phyloP scores from a whole-genome alignment of 2,113 vertebrate species.

The Cynoglossus semilaevis region DNA sequence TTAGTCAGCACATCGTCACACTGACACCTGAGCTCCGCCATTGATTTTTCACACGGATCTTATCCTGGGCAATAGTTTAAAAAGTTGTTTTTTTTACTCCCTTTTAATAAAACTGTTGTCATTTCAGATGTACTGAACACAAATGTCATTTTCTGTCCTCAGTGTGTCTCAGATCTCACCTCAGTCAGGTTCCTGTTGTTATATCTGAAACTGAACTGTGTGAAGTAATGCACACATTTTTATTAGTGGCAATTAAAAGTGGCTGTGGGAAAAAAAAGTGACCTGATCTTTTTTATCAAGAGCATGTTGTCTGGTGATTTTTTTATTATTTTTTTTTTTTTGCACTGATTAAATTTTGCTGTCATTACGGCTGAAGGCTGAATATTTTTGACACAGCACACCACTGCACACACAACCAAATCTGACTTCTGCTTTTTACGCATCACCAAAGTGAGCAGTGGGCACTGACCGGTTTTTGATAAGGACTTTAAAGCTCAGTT shows the following conservation, averaged over 20 bases:
- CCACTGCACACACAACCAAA: conserved; percentile 4
- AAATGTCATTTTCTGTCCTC: conserved; percentile 27
- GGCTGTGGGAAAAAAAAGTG: conserved; percentile 1
- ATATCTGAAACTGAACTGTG: conserved; percentile 3
- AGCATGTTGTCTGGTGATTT: conserved; percentile 8
- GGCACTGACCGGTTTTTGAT: too few relatives aligned
- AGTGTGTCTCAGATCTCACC: neutral
- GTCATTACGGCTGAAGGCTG: neutral
- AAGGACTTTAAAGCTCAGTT: too few relatives aligned
- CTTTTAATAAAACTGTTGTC: conserved; percentile 49
- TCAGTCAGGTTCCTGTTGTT: conserved; percentile 11
- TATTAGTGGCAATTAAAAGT: neutral
- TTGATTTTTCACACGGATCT: conserved; percentile 82
- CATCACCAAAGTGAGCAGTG: too few relatives aligned
- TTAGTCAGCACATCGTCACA: conserved; percentile 73
- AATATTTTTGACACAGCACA: too few relatives aligned
- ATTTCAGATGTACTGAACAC: conserved; percentile 44
- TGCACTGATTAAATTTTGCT: conserved; percentile 6
- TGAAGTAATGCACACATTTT: neutral
- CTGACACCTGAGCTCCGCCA: conserved; percentile 75
- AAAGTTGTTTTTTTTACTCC: conserved; percentile 56
- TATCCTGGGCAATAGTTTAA: conserved; percentile 73
- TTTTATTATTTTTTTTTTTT: neutral
- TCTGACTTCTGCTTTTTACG: neutral
- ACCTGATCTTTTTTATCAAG: neutral